Conservation (phyloP, 2,888 invertebrate species). For the Andrena praecox region DNA sequence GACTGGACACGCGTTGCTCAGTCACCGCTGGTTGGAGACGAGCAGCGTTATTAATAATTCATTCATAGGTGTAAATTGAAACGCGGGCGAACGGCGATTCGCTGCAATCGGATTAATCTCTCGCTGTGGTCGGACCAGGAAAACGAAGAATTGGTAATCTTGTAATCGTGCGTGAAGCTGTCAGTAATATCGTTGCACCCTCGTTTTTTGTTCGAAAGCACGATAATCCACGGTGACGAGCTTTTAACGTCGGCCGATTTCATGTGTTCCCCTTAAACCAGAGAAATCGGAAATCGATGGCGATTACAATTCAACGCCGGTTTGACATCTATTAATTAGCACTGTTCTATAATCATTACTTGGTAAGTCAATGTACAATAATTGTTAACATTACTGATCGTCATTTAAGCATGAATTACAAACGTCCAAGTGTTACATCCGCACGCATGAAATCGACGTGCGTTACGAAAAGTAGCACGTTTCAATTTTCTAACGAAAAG, state of each 20-base stretch:
- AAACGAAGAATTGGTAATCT: slow-evolving; percentile 26
- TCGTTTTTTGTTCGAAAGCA: background rate
- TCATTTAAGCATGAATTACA: background rate
- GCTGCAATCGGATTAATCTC: slow-evolving; percentile 27
- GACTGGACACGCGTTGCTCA: background rate
- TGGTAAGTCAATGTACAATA: background rate
- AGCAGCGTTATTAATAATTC: slow-evolving; percentile 36
- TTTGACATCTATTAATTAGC: background rate
- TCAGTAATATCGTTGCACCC: background rate
- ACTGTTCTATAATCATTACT: background rate
- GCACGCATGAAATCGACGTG: no score
- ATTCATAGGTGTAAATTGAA: slow-evolving; percentile 32
- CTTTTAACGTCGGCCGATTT: background rate
- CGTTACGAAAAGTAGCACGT: no score
- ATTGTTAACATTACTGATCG: background rate
- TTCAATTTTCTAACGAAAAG: no score
- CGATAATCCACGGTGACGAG: slow-evolving; percentile 1
- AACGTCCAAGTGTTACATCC: background rate
- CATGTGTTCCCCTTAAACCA: background rate
- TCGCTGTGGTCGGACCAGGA: background rate
- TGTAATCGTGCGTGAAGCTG: slow-evolving; percentile 18
- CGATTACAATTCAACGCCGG: background rate
- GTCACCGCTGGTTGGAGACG: slow-evolving; percentile 1
- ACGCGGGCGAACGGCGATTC: slow-evolving; percentile 14
- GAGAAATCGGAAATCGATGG: background rate